These are phyloP conservation scores for Hydraecia micacea DNA, from an alignment of 2,888 invertebrate genomes.

Conservation along the genomic window DNA sequence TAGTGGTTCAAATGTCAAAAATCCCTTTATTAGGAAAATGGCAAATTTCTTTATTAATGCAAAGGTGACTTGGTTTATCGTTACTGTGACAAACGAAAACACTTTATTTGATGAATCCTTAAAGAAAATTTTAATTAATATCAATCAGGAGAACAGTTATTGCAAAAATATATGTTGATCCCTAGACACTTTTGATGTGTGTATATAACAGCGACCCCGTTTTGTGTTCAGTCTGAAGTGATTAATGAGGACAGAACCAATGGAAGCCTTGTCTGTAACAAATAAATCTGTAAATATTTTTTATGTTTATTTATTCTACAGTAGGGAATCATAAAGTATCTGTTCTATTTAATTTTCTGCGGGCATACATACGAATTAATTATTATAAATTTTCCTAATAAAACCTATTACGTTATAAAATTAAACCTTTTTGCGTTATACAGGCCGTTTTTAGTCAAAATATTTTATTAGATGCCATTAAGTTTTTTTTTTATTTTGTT, in stretches of 20 bases:
- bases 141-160: too few species aligned
- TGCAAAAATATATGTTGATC: too few species aligned
- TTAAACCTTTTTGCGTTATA: background rate
- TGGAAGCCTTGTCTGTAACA: slow-evolving; percentile 3
- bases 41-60: too few species aligned
- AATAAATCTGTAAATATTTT: slow-evolving; percentile 1
- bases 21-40: too few species aligned
- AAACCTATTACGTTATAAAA: background rate
- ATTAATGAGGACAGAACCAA: slow-evolving; percentile 35
- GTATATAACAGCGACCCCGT: slow-evolving; percentile 44
- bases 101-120: too few species aligned
- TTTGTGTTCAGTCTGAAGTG: slow-evolving; percentile 45
- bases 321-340: background rate
- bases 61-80: too few species aligned
- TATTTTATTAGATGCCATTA: slow-evolving; percentile 13
- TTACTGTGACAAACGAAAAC: too few species aligned
- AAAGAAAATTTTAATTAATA: too few species aligned
- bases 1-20: too few species aligned
- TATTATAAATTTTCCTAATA: background rate
- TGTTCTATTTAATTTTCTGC: background rate
- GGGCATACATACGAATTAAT: background rate
- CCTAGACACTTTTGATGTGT: too few species aligned
- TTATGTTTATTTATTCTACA: slow-evolving; percentile 10
- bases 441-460: background rate
- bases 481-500: slow-evolving; percentile 6